A percentile compares a stretch with the other conserved stretches of the same genome.
Evolutionary conservation across 2,113 vertebrate genomes (phyloP).

Genomic region (Geococcyx californianus): DNA sequence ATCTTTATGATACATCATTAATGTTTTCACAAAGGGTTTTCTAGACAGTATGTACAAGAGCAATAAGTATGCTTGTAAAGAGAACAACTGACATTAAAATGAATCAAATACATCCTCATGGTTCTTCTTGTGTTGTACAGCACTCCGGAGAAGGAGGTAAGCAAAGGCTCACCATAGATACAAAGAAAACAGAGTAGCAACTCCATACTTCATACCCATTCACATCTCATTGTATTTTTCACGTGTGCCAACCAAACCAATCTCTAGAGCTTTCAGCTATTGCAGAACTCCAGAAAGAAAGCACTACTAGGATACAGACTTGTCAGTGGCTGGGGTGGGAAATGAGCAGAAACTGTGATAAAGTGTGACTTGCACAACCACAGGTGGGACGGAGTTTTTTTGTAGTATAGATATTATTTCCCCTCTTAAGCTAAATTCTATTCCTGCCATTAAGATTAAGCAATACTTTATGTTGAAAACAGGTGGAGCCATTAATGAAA

Average conservation of each 20-base stretch:
- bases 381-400: background rate
- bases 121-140: no score
- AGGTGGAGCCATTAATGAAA: background rate
- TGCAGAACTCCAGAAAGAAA: background rate
- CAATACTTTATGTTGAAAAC: background rate
- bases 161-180: accelerated
- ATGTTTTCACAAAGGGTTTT: background rate
- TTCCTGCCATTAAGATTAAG: background rate
- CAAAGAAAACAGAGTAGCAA: background rate
- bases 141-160: background rate
- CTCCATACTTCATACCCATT: background rate
- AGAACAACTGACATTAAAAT: background rate
- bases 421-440: background rate
- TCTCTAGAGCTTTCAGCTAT: background rate
- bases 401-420: accelerated
- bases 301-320: background rate
- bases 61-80: background rate
- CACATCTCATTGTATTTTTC: no score
- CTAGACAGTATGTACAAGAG: background rate
- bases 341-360: background rate
- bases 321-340: background rate
- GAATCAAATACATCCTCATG: background rate
- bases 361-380: background rate
- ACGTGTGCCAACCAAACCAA: background rate
- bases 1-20: background rate